A percentile compares a stretch with the other conserved stretches of the same genome.
Conservation (phyloP, 30 jellyfish, hydroid and myxozoan species). For the Chironex yamaguchii region DNA sequence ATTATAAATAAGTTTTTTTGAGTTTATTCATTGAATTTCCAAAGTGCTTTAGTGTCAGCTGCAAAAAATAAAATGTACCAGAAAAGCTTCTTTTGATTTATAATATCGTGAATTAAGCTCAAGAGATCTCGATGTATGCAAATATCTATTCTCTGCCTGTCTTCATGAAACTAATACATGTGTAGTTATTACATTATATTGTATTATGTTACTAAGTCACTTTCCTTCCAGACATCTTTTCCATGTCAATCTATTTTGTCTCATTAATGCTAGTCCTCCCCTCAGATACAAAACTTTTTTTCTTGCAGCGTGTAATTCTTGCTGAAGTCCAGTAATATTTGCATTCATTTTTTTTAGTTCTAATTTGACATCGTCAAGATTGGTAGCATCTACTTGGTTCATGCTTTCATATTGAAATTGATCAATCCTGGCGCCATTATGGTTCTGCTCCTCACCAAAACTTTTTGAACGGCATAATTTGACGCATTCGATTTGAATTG, state of each 20-base stretch:
- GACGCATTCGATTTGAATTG: not conserved
- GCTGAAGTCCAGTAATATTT: not conserved
- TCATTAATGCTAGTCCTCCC: not conserved
- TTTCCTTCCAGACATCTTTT: not conserved
- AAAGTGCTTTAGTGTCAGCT: too few species aligned
- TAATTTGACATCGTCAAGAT: not conserved
- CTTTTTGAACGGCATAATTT: not conserved
- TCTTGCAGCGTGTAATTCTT: not conserved
- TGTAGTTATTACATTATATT: too few species aligned
- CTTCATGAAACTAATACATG: too few species aligned
- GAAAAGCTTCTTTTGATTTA: too few species aligned
- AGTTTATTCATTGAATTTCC: too few species aligned
- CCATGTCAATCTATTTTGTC: not conserved
- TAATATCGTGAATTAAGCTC: too few species aligned
- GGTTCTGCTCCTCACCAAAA: not conserved
- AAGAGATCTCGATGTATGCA: too few species aligned
- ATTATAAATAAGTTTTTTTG: too few species aligned
- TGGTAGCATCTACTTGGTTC: not conserved
- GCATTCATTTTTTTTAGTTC: not conserved
- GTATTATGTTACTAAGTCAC: too few species aligned
- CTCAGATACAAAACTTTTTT: not conserved
- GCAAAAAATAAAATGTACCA: too few species aligned
- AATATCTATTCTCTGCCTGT: too few species aligned
- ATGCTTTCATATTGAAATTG: too few species aligned
- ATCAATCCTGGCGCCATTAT: not conserved